phyloP scores from a whole-genome alignment of 1,140 invertebrate species.

The Drosophila triauraria region DNA sequence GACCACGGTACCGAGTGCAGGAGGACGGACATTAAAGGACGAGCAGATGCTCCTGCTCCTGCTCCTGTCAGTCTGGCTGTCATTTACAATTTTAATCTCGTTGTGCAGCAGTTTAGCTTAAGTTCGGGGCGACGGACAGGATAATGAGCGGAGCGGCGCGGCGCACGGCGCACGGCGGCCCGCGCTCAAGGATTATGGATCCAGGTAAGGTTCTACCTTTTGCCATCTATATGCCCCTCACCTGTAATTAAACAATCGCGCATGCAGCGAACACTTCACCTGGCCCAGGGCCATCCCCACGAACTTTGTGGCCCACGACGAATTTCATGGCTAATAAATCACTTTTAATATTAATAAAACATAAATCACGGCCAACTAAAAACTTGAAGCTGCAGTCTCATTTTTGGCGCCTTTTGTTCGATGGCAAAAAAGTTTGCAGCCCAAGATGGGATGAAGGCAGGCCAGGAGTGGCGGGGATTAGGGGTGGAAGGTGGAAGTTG shows the following conservation, averaged over 20 bases:
- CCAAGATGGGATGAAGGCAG: background rate
- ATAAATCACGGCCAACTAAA: slow-evolving; percentile 77
- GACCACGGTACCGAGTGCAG: background rate
- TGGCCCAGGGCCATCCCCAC: slow-evolving; percentile 16
- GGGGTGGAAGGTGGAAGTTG: slow-evolving; percentile 13
- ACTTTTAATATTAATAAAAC: slow-evolving; percentile 84
- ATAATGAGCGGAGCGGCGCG: slow-evolving; percentile 58
- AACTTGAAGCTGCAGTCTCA: slow-evolving; percentile 47
- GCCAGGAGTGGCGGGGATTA: slow-evolving; percentile 17
- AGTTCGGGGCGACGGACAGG: slow-evolving; percentile 50
- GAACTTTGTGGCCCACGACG: slow-evolving; percentile 36
- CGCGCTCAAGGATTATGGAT: slow-evolving; percentile 21
- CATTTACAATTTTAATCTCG: slow-evolving; percentile 83
- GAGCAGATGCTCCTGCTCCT: slow-evolving; percentile 44
- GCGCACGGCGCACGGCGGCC: background rate
- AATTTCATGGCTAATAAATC: slow-evolving; percentile 83
- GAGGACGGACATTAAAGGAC: slow-evolving; percentile 18
- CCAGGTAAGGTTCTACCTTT: slow-evolving; percentile 20
- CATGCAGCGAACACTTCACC: slow-evolving; percentile 42
- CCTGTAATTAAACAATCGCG: slow-evolving; percentile 73
- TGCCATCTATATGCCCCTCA: background rate
- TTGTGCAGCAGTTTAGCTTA: slow-evolving; percentile 81
- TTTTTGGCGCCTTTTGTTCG: slow-evolving; percentile 49
- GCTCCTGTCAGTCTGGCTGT: slow-evolving; percentile 69
- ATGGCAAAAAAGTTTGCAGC: slow-evolving; percentile 27